Percentiles rank a stretch among this genome's conserved stretches.
Evolutionary conservation across 2,797 vertebrate species (phyloP).

Genomic region (Euphonia xanthogaster): DNA sequence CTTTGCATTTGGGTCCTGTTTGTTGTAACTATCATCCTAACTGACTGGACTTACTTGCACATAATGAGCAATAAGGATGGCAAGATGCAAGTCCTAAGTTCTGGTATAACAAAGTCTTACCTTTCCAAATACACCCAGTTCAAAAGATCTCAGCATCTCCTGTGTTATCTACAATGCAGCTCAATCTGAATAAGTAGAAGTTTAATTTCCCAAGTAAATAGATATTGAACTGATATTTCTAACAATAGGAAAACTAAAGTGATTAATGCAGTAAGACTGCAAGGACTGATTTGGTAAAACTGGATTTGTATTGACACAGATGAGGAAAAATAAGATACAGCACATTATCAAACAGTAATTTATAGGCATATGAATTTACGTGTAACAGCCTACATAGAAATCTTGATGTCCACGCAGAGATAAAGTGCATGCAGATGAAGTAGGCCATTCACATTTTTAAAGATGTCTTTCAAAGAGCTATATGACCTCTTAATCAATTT

Average conservation of each 20-base stretch:
- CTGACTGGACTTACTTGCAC: neutral
- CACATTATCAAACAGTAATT: constrained; percentile 12
- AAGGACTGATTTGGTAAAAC: neutral
- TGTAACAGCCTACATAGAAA: neutral
- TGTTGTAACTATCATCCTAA: neutral
- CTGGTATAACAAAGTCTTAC: neutral
- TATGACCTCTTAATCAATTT: constrained; percentile 71
- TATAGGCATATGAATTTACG: neutral
- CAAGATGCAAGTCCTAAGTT: neutral
- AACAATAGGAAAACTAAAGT: neutral
- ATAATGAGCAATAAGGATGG: neutral
- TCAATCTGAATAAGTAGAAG: neutral
- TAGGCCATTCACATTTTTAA: neutral
- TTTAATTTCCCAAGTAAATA: neutral
- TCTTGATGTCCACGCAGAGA: neutral
- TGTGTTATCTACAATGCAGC: neutral
- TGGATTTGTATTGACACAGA: neutral
- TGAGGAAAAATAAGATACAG: neutral
- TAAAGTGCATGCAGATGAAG: neutral
- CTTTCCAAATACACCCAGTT: neutral
- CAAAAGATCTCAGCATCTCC: neutral
- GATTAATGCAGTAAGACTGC: neutral
- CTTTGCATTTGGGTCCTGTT: neutral
- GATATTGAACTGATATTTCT: neutral
- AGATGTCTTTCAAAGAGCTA: constrained; percentile 30